These are phyloP conservation scores for Danio jaintianensis DNA, from an alignment of 2,797 vertebrate genomes.

Conservation along the genomic window DNA sequence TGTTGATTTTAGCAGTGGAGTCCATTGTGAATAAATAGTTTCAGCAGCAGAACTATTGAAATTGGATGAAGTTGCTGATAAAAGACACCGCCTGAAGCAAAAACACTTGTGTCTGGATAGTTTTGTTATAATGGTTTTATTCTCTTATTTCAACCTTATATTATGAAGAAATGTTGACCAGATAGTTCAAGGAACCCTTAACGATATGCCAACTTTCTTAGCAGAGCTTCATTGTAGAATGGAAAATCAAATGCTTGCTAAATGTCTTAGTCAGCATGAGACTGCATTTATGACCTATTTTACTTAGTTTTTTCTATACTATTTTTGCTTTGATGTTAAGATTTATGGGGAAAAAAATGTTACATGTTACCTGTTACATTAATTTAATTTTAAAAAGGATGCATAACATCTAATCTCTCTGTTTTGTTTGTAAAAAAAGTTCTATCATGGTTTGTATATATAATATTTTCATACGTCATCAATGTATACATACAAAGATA, in stretches of 20 bases:
- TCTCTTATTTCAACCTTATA: not conserved
- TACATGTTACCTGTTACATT: slow-evolving; percentile 12
- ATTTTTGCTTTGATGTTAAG: not conserved
- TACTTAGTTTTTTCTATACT: not conserved
- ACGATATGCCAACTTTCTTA: not conserved
- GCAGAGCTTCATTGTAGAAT: not conserved
- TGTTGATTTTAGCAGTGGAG: not conserved
- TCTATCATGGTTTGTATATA: slow-evolving; percentile 13
- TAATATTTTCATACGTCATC: slow-evolving; percentile 25
- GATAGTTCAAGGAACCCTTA: not conserved
- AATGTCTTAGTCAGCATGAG: not conserved
- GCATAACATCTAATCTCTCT: slow-evolving; percentile 33
- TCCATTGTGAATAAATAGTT: not conserved
- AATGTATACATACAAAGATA: too few relatives aligned
- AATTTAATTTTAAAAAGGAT: slow-evolving; percentile 2
- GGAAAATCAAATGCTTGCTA: not conserved
- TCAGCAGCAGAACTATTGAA: too few relatives aligned
- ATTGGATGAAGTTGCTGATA: not conserved
- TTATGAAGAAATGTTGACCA: not conserved
- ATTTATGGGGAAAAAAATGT: not conserved
- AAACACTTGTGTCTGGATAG: not conserved
- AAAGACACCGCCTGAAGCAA: not conserved
- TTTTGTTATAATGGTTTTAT: slow-evolving; percentile 1
- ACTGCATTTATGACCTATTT: not conserved
- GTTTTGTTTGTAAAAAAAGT: not conserved